phyloP scores from a whole-genome alignment of 2,797 vertebrate genomes.

The Epinephelus awoara region DNA sequence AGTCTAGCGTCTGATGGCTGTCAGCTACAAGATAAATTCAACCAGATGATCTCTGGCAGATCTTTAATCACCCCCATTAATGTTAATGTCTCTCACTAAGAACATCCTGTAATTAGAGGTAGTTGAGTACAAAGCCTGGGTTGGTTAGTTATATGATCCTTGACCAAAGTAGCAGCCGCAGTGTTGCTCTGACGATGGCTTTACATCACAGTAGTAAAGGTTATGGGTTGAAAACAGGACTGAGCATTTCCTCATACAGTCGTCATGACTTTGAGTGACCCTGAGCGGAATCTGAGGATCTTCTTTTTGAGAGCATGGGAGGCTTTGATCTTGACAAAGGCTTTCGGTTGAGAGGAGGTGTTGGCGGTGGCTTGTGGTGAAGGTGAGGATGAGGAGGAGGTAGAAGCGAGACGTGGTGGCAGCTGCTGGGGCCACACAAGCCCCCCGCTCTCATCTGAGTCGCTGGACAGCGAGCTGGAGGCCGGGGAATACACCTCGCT shows the following conservation, averaged over 20 bases:
- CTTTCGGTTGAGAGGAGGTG: constrained; percentile 82
- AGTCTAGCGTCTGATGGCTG: constrained; percentile 36
- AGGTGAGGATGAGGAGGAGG: constrained; percentile 81
- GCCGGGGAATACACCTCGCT: constrained; percentile 91
- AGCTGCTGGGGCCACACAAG: constrained; percentile 94
- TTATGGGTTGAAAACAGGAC: constrained; percentile 10
- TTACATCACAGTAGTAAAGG: neutral
- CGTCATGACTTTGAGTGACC: constrained; percentile 96
- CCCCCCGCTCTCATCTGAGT: constrained; percentile 92
- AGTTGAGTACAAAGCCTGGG: constrained; percentile 32
- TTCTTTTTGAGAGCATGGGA: constrained; percentile 96
- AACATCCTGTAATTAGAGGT: constrained; percentile 61
- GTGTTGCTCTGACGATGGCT: constrained; percentile 26
- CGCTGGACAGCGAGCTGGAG: constrained; percentile 90
- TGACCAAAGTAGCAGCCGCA: constrained; percentile 5
- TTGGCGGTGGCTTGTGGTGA: constrained; percentile 78
- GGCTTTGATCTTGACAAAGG: constrained; percentile 95
- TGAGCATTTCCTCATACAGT: constrained; percentile 86
- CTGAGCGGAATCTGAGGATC: constrained; percentile 93
- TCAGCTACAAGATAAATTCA: constrained; percentile 27
- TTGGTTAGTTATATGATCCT: constrained; percentile 15
- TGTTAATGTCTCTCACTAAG: constrained; percentile 18
- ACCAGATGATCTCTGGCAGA: constrained; percentile 38
- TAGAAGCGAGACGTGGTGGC: constrained; percentile 87
- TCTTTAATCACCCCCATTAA: constrained; percentile 19